These are phyloP conservation scores for Oenanthe oenanthe DNA, from an alignment of 2,113 vertebrate genomes.

Conservation along the genomic window DNA sequence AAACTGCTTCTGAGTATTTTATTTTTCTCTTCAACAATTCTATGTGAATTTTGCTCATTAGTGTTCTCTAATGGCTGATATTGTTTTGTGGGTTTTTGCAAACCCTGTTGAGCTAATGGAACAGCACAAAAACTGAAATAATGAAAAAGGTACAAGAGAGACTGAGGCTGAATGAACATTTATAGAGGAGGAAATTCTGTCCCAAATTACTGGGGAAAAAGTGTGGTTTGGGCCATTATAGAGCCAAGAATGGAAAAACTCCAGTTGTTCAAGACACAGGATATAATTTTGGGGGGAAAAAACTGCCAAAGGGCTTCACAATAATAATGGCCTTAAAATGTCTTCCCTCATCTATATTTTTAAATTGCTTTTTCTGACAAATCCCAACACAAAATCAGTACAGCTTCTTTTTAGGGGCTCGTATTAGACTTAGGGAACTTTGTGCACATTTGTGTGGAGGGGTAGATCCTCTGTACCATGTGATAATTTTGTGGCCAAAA, in stretches of 20 bases:
- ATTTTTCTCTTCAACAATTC: not conserved
- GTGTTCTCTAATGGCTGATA: not conserved
- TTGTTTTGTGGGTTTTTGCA: not conserved
- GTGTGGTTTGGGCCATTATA: not conserved
- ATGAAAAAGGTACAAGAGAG: not conserved
- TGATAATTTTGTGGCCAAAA: not conserved
- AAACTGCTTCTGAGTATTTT: not conserved
- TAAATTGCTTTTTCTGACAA: not conserved
- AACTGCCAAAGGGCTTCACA: not conserved
- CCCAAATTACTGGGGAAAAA: not conserved
- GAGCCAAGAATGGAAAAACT: not conserved
- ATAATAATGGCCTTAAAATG: not conserved
- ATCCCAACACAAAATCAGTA: not conserved
- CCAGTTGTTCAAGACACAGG: not conserved
- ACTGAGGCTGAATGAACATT: not conserved
- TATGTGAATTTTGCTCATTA: not conserved
- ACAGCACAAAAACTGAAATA: not conserved
- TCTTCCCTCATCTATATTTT: not conserved
- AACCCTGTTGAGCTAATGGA: not conserved
- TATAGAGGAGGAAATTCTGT: not conserved
- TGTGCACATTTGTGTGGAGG: not conserved
- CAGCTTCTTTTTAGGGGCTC: not conserved
- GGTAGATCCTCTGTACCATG: accelerated
- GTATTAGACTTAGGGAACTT: not conserved
- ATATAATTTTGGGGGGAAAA: not conserved